A percentile compares a stretch with the other conserved stretches of the same genome.
phyloP scores from a whole-genome alignment of 1,140 invertebrate genomes.

The Ceratosolen fusciceps region DNA sequence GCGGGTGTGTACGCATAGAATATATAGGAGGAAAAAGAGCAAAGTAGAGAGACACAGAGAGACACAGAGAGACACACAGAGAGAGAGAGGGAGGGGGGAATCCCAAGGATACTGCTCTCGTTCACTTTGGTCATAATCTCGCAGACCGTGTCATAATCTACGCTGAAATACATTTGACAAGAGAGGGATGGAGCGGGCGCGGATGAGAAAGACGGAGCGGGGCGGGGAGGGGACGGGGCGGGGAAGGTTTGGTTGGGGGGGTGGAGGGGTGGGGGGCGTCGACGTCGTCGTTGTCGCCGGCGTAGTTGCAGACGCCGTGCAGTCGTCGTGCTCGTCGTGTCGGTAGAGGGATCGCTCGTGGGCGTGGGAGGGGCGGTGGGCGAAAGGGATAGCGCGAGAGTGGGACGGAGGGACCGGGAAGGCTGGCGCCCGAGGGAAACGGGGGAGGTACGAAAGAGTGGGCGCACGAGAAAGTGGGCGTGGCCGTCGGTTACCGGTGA shows the following conservation, averaged over 20 bases:
- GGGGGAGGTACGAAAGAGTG: not conserved
- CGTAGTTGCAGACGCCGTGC: no score
- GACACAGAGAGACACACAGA: conserved; percentile 45
- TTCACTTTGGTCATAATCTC: conserved; percentile 67
- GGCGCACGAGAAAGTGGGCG: not conserved
- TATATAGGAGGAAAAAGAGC: conserved; percentile 42
- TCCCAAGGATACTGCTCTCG: conserved; percentile 45
- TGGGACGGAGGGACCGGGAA: no score
- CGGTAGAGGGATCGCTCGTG: no score
- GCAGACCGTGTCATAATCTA: conserved; percentile 72
- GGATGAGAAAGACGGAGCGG: not conserved
- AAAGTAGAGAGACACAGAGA: conserved; percentile 45
- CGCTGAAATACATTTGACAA: conserved; percentile 71
- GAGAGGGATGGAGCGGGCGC: conserved; percentile 40
- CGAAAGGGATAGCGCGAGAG: no score
- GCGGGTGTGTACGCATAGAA: not conserved
- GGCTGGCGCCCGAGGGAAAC: not conserved
- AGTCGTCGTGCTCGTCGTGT: no score
- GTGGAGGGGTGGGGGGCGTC: no score
- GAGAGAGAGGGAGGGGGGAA: conserved; percentile 47
- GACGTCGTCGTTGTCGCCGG: no score
- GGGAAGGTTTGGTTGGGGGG: no score
- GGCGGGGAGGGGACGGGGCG: no score
- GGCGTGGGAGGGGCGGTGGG: no score
- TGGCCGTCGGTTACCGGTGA: not conserved